These are phyloP conservation scores for Andrena hattorfiana DNA, from an alignment of 2,888 invertebrate genomes.

Conservation along the genomic window DNA sequence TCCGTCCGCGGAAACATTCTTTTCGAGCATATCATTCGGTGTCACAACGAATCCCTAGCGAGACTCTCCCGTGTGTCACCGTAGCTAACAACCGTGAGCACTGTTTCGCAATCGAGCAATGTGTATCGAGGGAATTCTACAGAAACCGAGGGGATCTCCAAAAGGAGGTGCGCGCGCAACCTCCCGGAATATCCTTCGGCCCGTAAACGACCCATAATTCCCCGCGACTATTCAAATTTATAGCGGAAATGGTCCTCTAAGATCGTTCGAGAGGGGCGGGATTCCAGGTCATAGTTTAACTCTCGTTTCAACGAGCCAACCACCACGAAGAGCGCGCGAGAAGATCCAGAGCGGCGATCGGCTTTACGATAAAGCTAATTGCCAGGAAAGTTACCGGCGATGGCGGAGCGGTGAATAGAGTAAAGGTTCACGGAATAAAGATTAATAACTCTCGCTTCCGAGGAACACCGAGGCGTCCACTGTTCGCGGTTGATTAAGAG, in stretches of 20 bases:
- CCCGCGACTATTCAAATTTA: not conserved
- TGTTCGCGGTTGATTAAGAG: constrained; percentile 24
- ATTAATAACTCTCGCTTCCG: constrained; percentile 39
- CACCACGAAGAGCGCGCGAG: constrained; percentile 30
- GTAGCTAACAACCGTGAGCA: not conserved
- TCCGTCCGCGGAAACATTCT: constrained; percentile 18
- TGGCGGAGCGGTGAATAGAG: constrained; percentile 14
- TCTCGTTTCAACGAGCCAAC: not conserved
- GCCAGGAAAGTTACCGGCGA: constrained; percentile 48
- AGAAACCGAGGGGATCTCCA: not conserved
- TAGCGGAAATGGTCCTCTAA: not conserved
- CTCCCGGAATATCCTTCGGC: too few species aligned
- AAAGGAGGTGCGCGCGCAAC: not conserved
- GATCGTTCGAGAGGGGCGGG: not conserved
- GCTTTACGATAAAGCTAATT: constrained; percentile 59
- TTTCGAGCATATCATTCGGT: not conserved
- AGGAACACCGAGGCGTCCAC: constrained; percentile 6
- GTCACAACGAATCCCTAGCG: constrained; percentile 14
- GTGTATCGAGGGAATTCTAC: not conserved
- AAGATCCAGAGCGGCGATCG: constrained; percentile 47
- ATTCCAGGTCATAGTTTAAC: constrained; percentile 33
- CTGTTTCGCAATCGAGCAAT: constrained; percentile 33
- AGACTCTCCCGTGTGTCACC: constrained; percentile 45
- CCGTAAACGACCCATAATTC: not conserved
- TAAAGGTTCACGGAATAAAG: constrained; percentile 33